These are phyloP conservation scores for Agraylea sexmaculata DNA, from an alignment of 1,140 invertebrate species.

Conservation along the genomic window DNA sequence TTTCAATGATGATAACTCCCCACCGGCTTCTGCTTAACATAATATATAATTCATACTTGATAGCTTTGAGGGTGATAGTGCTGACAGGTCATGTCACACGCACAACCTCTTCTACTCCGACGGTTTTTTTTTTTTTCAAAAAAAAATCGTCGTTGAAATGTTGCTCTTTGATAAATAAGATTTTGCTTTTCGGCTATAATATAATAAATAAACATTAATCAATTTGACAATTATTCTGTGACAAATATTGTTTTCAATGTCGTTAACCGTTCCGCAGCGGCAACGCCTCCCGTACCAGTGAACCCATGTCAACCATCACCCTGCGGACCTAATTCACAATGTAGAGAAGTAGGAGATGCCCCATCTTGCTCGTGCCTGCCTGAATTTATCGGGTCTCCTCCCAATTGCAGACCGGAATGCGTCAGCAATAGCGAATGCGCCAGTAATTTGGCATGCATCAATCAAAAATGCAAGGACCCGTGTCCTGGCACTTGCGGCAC, in stretches of 20 bases:
- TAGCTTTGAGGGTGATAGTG: too few species aligned
- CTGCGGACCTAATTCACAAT: conserved; percentile 59
- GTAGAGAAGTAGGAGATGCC: conserved; percentile 43
- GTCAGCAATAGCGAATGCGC: conserved; percentile 51
- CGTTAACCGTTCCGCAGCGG: conserved; percentile 32
- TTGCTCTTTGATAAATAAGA: conserved; percentile 5
- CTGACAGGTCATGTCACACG: too few species aligned
- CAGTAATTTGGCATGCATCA: conserved; percentile 50
- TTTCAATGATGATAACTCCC: too few species aligned
- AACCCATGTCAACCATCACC: conserved; percentile 56
- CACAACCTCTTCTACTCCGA: not conserved
- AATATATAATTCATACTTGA: not conserved
- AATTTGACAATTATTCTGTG: conserved; percentile 22
- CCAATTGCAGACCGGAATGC: conserved; percentile 55
- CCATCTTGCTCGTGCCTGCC: conserved; percentile 53
- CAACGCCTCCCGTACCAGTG: conserved; percentile 35
- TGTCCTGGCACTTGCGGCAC: conserved; percentile 51
- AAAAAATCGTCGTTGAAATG: not conserved
- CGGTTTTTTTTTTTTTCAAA: not conserved
- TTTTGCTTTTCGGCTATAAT: conserved; percentile 4
- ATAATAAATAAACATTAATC: conserved; percentile 10
- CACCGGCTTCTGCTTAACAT: not conserved
- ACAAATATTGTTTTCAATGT: conserved; percentile 42
- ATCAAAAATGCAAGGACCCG: conserved; percentile 56
- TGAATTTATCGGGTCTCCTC: conserved; percentile 48